Evolutionary conservation across 2,797 vertebrate species (phyloP).

Genomic region (Clarias pachynema): DNA sequence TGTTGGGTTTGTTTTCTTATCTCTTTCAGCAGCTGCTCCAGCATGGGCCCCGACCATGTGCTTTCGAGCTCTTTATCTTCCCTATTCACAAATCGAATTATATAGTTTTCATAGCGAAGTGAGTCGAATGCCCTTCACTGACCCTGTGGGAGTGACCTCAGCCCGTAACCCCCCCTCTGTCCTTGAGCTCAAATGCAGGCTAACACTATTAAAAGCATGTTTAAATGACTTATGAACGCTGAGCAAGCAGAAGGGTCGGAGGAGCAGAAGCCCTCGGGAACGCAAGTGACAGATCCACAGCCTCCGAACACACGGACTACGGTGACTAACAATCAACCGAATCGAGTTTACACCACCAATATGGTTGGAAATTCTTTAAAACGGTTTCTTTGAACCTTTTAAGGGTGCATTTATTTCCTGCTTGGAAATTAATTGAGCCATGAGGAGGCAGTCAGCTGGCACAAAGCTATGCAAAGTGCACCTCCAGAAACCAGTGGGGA

Average conservation of each 20-base stretch:
- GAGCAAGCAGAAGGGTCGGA: slow-evolving; percentile 60
- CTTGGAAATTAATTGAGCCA: slow-evolving; percentile 41
- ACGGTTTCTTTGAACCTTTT: slow-evolving; percentile 40
- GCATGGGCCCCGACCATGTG: neutral
- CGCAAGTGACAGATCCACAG: neutral
- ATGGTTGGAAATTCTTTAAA: slow-evolving; percentile 20
- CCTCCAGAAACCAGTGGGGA: slow-evolving; percentile 24
- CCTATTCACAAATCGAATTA: slow-evolving; percentile 57
- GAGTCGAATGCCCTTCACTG: slow-evolving; percentile 47
- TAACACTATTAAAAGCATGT: slow-evolving; percentile 72
- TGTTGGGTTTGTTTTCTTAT: slow-evolving; percentile 27
- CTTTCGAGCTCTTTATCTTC: slow-evolving; percentile 47
- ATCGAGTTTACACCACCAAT: slow-evolving; percentile 49
- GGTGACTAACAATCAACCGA: slow-evolving; percentile 39
- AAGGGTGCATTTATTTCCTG: slow-evolving; percentile 39
- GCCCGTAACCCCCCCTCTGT: slow-evolving; percentile 43
- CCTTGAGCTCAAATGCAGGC: slow-evolving; percentile 39
- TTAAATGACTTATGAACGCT: slow-evolving; percentile 72
- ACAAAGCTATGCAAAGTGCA: slow-evolving; percentile 34
- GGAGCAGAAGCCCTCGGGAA: slow-evolving; percentile 51
- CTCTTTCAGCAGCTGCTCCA: slow-evolving; percentile 46
- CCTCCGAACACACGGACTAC: neutral
- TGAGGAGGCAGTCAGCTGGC: slow-evolving; percentile 38
- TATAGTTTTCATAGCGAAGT: slow-evolving; percentile 54
- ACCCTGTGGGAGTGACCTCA: slow-evolving; percentile 44